These are phyloP conservation scores for Cryptophagus acutangulus DNA, from an alignment of 2,888 invertebrate genomes.

Conservation along the genomic window DNA sequence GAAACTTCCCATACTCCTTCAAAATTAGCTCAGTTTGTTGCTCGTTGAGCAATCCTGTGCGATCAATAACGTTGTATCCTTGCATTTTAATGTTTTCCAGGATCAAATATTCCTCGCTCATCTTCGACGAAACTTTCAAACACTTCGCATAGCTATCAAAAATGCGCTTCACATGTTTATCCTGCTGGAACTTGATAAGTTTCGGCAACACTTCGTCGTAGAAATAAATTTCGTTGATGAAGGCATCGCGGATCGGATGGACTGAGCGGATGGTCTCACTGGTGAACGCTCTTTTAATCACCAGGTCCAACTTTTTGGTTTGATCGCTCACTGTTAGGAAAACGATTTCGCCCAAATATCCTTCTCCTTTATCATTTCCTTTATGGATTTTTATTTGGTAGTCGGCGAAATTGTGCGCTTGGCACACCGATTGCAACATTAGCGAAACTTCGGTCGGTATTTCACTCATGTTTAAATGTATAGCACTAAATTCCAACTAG, in stretches of 20 bases:
- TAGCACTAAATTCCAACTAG: too few relatives aligned
- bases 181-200: slow-evolving; percentile 21
- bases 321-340: too few relatives aligned
- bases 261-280: slow-evolving; percentile 11
- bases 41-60: neutral
- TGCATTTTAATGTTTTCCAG: neutral
- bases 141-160: slow-evolving; percentile 1
- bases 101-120: slow-evolving; percentile 2
- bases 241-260: slow-evolving; percentile 20
- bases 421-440: too few relatives aligned
- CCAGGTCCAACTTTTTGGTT: too few relatives aligned
- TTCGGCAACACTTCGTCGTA: slow-evolving; percentile 24
- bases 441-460: too few relatives aligned
- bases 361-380: too few relatives aligned
- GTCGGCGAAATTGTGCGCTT: too few relatives aligned
- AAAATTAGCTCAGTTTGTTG: neutral
- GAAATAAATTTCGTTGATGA: slow-evolving; percentile 25
- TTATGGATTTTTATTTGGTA: too few relatives aligned
- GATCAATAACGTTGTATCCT: neutral
- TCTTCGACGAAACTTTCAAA: slow-evolving; percentile 3
- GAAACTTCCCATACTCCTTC: slow-evolving; percentile 1
- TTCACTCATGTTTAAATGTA: too few relatives aligned
- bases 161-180: too few relatives aligned
- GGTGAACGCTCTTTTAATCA: slow-evolving; percentile 2
- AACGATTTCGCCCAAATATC: too few relatives aligned